Percentiles rank a stretch among this genome's conserved stretches.
Evolutionary conservation across 2,888 invertebrate genomes (phyloP).

Genomic region (Laspeyria flexula): DNA sequence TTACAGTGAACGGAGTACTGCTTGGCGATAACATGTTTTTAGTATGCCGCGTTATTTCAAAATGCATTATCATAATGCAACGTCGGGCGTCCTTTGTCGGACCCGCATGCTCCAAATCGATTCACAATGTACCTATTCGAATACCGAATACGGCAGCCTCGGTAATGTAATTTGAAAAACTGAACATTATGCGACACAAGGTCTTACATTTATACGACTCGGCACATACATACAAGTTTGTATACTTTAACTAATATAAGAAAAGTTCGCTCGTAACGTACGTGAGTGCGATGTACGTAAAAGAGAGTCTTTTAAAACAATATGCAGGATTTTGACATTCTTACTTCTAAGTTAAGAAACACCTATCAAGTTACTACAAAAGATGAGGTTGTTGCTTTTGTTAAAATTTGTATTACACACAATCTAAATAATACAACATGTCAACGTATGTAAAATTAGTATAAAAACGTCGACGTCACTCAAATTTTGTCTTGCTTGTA

Average conservation of each 20-base stretch:
- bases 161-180: slow-evolving; percentile 49
- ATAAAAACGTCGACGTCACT: too few species aligned
- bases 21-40: slow-evolving; percentile 23
- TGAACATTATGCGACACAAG: slow-evolving; percentile 37
- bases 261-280: too few species aligned
- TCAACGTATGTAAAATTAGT: too few species aligned
- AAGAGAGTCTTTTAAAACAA: too few species aligned
- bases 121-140: slow-evolving; percentile 41
- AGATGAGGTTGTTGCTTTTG: too few species aligned
- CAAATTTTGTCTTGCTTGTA: neutral
- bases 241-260: slow-evolving; percentile 27
- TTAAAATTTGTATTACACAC: too few species aligned
- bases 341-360: too few species aligned
- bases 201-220: slow-evolving; percentile 28
- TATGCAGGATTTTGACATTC: too few species aligned
- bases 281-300: too few species aligned
- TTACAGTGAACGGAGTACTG: slow-evolving; percentile 14
- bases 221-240: slow-evolving; percentile 28
- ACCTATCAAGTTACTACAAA: too few species aligned
- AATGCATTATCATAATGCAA: slow-evolving; percentile 59
- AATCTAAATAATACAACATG: too few species aligned
- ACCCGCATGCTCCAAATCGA: slow-evolving; percentile 54
- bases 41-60: slow-evolving; percentile 42
- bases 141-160: slow-evolving; percentile 22
- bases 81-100: slow-evolving; percentile 52